Base-by-base conservation (phyloP, 2,797 vertebrate genomes). In the Fundulus diaphanus region DNA sequence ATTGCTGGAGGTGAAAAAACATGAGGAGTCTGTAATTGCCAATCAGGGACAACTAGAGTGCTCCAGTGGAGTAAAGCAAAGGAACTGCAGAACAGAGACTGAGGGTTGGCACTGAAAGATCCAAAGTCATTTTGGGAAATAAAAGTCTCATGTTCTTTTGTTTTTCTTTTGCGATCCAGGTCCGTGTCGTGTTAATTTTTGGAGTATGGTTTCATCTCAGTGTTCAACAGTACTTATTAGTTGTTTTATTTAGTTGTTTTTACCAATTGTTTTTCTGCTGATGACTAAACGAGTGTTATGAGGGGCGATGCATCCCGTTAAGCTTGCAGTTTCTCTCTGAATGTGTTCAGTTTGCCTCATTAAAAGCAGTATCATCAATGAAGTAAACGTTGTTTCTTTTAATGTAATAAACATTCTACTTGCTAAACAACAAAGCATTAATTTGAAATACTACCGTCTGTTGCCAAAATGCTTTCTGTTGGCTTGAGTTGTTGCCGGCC, bases 1-100 rank as follows among this genome's bases (percentile, higher is more conserved):
- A 40, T 66, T n/a, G 76, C 81, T 74, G 67, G n/a, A 79, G 61
- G 61, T 31, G 5, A 42, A 11, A 59, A 76, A 73, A 71, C 66
- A 67, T 77, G 27, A 67, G 70, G 35, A 78, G 57, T 72, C 79
- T 70, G 72, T 85, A 86, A 92, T 92, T 89, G 86, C 57, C 81
- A 90, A 84, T 90, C 88, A 82, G 80, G 68, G 49, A 75, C 65
- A 81, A 82, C 68, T 69, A 7, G 68, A 81, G 73, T 7, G 46
- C 74, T 51, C 51, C 4, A 20, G 67, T 12, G 46, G 76, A 40
- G 29, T 65, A 46, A 70, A 7, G 31, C 31, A 59, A 73, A 78
- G 46, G 37, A 35, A 8, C 31, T 63, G 54, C 76, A 79, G 86
- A 78, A 72, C 68, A 22, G 42, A 73, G 42, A 72, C 70, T 40